Conservation (phyloP, 2,888 invertebrate genomes). For the Herminia tarsipennalis region DNA sequence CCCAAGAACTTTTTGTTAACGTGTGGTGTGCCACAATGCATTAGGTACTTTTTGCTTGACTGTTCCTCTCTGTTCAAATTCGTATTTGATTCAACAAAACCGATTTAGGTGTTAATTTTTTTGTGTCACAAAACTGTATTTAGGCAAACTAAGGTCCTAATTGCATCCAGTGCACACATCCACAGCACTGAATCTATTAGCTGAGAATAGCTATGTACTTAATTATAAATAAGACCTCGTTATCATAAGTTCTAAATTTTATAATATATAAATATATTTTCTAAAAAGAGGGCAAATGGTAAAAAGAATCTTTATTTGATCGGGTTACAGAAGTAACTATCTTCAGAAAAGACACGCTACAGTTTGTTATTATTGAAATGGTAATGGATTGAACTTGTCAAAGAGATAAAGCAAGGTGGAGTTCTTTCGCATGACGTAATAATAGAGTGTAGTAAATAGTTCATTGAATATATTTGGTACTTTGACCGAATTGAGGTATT, state of each 20-base stretch:
- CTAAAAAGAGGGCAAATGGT: too few relatives aligned
- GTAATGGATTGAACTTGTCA: conserved; percentile 15
- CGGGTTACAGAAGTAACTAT: background rate
- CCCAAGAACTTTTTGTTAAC: conserved; percentile 38
- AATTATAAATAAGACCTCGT: too few relatives aligned
- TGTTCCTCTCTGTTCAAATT: conserved; percentile 36
- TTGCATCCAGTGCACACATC: too few relatives aligned
- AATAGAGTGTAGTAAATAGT: conserved; percentile 41
- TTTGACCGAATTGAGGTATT: conserved; percentile 53
- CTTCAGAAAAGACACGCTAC: background rate
- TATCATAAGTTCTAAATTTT: too few relatives aligned
- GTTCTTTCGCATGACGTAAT: conserved; percentile 11
- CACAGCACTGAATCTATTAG: too few relatives aligned
- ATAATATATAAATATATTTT: too few relatives aligned
- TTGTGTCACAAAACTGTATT: too few relatives aligned
- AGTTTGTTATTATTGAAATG: conserved; percentile 5
- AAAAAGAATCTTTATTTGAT: conserved; percentile 1
- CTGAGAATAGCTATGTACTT: too few relatives aligned
- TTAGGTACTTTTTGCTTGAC: conserved; percentile 41
- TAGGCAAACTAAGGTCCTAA: too few relatives aligned
- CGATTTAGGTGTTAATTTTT: too few relatives aligned
- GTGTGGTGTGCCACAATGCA: conserved; percentile 31
- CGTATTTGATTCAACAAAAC: conserved; percentile 50
- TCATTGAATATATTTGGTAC: conserved; percentile 47
- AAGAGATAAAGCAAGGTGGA: conserved; percentile 9